Conservation (phyloP, 2,113 vertebrate species). For the Phalacrocorax brasilianus region DNA sequence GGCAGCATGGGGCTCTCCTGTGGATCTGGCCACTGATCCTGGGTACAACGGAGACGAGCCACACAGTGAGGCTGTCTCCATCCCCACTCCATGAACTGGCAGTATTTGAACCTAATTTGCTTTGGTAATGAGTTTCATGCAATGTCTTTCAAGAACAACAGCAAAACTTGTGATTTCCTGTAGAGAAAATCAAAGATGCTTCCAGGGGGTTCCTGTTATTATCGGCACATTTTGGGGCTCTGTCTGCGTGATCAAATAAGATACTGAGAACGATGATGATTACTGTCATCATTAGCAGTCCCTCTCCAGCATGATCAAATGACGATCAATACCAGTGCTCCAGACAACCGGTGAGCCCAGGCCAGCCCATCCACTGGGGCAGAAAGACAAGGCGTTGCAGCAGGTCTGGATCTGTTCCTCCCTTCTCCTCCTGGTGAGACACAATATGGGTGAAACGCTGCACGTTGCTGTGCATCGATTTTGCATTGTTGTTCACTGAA, state of each 20-base stretch:
- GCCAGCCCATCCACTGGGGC: neutral
- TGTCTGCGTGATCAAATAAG: neutral
- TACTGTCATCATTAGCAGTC: neutral
- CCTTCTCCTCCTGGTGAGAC: neutral
- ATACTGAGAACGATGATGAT: neutral
- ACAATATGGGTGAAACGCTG: neutral
- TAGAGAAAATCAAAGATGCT: neutral
- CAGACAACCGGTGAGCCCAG: neutral
- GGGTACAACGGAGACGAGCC: rapidly evolving
- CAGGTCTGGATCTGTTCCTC: neutral
- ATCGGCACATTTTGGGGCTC: neutral
- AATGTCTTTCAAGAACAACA: neutral
- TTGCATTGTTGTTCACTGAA: neutral
- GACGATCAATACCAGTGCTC: neutral
- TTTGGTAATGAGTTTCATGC: neutral
- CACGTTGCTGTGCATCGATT: neutral
- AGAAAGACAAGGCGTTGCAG: neutral
- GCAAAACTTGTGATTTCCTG: neutral
- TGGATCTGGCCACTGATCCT: rapidly evolving
- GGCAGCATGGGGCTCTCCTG: neutral
- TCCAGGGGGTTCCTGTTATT: neutral
- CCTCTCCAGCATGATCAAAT: neutral
- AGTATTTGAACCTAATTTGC: neutral
- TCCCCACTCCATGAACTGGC: neutral
- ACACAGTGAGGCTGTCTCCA: neutral